phyloP scores from a whole-genome alignment of 2,113 vertebrate species.

The Pleuronectes platessa region DNA sequence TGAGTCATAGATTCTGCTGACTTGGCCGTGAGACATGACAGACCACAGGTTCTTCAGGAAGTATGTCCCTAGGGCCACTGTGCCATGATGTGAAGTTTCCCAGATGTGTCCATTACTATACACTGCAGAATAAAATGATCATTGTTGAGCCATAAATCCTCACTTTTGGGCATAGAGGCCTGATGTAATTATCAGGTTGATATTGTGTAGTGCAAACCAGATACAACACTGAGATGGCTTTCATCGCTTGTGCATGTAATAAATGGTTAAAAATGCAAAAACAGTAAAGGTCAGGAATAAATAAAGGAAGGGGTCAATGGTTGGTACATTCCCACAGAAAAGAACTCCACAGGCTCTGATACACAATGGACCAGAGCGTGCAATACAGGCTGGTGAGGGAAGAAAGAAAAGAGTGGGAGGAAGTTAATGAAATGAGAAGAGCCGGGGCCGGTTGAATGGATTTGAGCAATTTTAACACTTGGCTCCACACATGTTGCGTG shows the following conservation, averaged over 20 bases:
- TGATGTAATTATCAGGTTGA: background rate
- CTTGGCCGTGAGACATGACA: too few relatives aligned
- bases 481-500: background rate
- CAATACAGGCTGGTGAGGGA: slow-evolving; percentile 59
- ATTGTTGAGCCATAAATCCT: too few relatives aligned
- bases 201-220: too few relatives aligned
- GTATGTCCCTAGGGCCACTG: too few relatives aligned
- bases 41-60: too few relatives aligned
- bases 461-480: background rate
- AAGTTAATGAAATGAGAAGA: slow-evolving; percentile 26
- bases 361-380: slow-evolving; percentile 61
- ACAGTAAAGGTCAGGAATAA: background rate
- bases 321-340: slow-evolving; percentile 56
- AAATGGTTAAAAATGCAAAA: background rate
- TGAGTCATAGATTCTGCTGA: too few relatives aligned
- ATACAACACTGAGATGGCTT: background rate
- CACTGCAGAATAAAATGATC: too few relatives aligned
- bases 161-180: background rate
- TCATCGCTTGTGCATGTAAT: background rate
- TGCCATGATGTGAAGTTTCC: too few relatives aligned
- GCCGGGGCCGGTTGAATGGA: background rate
- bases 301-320: background rate
- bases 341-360: slow-evolving; percentile 60
- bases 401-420: slow-evolving; percentile 44
- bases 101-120: too few relatives aligned